Conservation (phyloP, 2,797 vertebrate species). For the Anisognathus igniventris region DNA sequence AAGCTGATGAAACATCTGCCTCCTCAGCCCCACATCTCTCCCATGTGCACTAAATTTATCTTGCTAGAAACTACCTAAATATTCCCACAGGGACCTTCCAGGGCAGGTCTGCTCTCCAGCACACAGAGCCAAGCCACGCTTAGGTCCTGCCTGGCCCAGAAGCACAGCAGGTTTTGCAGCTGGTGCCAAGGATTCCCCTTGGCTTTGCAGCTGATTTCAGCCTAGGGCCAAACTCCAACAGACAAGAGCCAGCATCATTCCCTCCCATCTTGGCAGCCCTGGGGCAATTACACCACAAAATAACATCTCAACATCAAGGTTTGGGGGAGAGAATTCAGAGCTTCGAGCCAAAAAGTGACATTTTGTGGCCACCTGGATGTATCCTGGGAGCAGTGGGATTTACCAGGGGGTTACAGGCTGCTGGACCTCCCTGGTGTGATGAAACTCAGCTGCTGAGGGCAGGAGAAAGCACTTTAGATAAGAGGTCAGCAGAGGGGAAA, state of each 20-base stretch:
- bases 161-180: not conserved
- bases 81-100: not conserved
- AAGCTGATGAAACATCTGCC: not conserved
- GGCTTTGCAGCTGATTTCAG: not conserved
- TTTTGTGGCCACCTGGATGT: not conserved
- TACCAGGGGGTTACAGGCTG: not conserved
- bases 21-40: not conserved
- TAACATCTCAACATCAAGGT: accelerated
- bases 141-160: not conserved
- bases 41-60: not conserved
- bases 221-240: not conserved
- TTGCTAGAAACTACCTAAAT: not conserved
- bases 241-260: not conserved
- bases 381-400: not conserved
- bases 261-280: not conserved
- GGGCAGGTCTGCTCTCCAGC: not conserved
- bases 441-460: slow-evolving; percentile 48
- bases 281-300: not conserved
- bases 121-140: not conserved
- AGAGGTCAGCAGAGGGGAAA: not conserved
- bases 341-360: not conserved
- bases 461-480: slow-evolving; percentile 55
- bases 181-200: not conserved
- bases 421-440: not conserved
- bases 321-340: not conserved